Base-by-base conservation (phyloP, 2,888 invertebrate species). In the Hydropsyche betteni region DNA sequence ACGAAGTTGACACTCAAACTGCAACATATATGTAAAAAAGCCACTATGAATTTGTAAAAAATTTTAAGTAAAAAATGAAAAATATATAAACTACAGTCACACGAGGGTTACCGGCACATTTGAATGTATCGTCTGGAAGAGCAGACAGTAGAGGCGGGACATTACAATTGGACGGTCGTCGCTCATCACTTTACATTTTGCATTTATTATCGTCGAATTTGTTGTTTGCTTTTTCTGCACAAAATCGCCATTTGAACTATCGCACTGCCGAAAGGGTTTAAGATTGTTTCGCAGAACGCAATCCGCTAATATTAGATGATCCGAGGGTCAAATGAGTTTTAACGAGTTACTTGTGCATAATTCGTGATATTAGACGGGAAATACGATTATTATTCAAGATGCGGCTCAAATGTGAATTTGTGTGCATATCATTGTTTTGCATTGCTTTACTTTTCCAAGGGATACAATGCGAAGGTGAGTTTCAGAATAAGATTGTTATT, bases 341-440 rank as follows among this genome's bases (percentile, higher is more conserved):
- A 55, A 16, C 6, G 12, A 12, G 6, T 24, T 24, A n/a, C n/a
- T 55, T n/a, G 16, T 14, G 55, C 55, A 7, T 16, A 10, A 7
- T 24, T 55, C n/a, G 55, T 16, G 14, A 55, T 55, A 16, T 24
- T 24, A 24, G 24, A 24, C 24, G 24, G 24, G 24, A 24, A 24
- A 44, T 44, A 44, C 10, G 6, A 8, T 8, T 8, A 44, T 44
- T n/a, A 10, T 6, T 36, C 10, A 64, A 36, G 34, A 64, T 64
- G 64, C 64, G 64, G n/a, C 10, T 36, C 10, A 64, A 36, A 64
- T 12, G 64, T 64, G 64, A 64, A 12, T 33, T 64, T 36, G 33
- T 64, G 10, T 64, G 36, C 34, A 12, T 64, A 64, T 7, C n/a
- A 24, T 36, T 64, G 36, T 64, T 64, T 24, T 64, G 64, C 36